A percentile compares a stretch with the other conserved stretches of the same genome.
phyloP scores from a whole-genome alignment of 2,113 vertebrate genomes.

The Festucalex cinctus region DNA sequence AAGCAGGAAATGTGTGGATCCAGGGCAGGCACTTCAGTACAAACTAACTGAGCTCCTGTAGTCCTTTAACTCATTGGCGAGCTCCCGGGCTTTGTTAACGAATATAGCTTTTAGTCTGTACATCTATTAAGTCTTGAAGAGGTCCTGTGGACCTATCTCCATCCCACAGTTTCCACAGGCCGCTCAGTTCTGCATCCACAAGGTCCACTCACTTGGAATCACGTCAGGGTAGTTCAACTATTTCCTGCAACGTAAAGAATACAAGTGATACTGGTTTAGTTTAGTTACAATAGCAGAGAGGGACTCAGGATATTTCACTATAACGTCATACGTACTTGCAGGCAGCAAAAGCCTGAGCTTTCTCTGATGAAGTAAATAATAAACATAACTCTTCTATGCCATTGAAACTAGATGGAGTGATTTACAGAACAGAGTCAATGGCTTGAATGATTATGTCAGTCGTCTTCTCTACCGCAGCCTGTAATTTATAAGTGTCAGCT shows the following conservation, averaged over 20 bases:
- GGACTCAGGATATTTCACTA: too few relatives aligned
- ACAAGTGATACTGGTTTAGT: background rate
- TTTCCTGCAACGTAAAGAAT: slow-evolving; percentile 27
- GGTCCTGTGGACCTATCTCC: slow-evolving; percentile 15
- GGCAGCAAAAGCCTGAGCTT: too few relatives aligned
- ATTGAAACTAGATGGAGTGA: background rate
- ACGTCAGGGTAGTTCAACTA: background rate
- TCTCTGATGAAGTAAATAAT: background rate
- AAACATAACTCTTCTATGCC: background rate
- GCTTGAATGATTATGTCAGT: background rate
- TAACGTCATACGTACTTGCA: background rate
- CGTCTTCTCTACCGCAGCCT: too few relatives aligned
- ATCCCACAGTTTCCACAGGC: slow-evolving; percentile 9
- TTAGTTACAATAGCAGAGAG: background rate
- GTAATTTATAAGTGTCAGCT: too few relatives aligned
- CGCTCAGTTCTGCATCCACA: background rate
- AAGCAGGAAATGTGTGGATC: slow-evolving; percentile 34
- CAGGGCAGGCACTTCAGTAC: slow-evolving; percentile 67
- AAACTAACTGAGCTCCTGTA: slow-evolving; percentile 25
- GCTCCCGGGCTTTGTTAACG: background rate
- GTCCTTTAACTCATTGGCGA: slow-evolving; percentile 9
- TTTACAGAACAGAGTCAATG: background rate
- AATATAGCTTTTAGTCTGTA: background rate
- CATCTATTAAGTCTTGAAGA: background rate
- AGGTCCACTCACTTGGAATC: background rate